A percentile compares a stretch with the other conserved stretches of the same genome.
phyloP scores from a whole-genome alignment of 2,113 vertebrate genomes.

The Ceratotherium simum region DNA sequence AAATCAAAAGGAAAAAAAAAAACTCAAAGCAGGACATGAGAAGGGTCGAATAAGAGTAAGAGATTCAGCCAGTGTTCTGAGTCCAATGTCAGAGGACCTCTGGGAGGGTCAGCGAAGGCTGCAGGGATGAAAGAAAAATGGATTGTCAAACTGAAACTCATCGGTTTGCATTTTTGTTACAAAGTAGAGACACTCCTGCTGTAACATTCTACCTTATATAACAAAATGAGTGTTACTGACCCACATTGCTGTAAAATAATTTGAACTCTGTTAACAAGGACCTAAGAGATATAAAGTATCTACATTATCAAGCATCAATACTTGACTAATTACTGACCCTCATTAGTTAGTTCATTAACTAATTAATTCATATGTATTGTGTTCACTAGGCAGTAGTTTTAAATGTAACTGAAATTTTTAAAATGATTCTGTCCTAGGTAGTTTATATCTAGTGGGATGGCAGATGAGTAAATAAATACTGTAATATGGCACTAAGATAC shows the following conservation, averaged over 20 bases:
- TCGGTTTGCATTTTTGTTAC: background rate
- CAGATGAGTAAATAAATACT: background rate
- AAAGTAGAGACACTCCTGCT: background rate
- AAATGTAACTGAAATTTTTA: background rate
- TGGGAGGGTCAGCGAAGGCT: background rate
- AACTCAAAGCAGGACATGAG: background rate
- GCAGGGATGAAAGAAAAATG: background rate
- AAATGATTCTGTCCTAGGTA: background rate
- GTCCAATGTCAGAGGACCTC: background rate
- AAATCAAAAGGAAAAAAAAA: background rate
- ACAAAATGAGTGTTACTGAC: background rate
- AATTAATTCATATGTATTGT: background rate
- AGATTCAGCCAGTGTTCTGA: background rate
- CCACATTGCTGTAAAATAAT: background rate
- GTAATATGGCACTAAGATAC: background rate
- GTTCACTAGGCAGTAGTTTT: background rate
- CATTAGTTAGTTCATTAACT: background rate
- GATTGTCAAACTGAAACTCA: background rate
- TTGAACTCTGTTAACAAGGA: constrained; percentile 37
- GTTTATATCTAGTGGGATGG: background rate
- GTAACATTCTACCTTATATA: background rate
- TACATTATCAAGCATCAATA: background rate
- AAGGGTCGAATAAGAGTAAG: background rate
- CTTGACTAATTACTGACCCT: background rate
- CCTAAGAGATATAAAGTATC: background rate